Evolutionary conservation across 2,113 vertebrate genomes (phyloP).

Genomic region (Archilochus colubris): DNA sequence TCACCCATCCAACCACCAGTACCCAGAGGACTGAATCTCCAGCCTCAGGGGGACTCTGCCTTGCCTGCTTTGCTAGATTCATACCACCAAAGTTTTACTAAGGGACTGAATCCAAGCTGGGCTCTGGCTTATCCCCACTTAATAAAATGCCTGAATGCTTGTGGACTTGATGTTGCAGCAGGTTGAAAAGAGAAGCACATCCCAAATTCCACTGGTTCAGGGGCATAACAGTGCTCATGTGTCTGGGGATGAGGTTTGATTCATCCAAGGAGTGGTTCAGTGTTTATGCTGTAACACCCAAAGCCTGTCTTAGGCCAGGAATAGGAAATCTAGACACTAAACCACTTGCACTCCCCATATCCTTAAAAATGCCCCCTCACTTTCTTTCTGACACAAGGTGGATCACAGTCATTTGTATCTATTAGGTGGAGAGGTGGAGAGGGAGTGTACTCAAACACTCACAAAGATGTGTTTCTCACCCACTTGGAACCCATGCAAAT

Average conservation of each 20-base stretch:
- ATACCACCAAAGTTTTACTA: neutral
- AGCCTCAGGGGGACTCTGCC: neutral
- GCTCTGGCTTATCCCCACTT: neutral
- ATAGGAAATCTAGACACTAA: neutral
- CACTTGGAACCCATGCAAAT: neutral
- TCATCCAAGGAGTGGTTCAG: neutral
- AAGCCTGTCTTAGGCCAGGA: neutral
- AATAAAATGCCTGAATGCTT: neutral
- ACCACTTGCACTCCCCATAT: neutral
- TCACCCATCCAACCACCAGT: accelerated
- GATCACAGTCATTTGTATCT: neutral
- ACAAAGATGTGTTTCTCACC: neutral
- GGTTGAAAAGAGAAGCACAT: neutral
- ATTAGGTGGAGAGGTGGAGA: neutral
- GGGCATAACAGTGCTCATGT: neutral
- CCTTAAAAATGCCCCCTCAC: neutral
- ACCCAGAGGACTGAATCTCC: neutral
- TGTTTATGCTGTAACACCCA: neutral
- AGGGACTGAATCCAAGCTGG: neutral
- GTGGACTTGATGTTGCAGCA: neutral
- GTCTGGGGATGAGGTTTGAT: neutral
- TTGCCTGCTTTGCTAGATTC: neutral
- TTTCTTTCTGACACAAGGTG: neutral
- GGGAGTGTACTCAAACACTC: neutral
- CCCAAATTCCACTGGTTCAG: neutral